Evolutionary conservation across 2,888 invertebrate genomes (phyloP).

Genomic region (Drosophila nr. fundita): DNA sequence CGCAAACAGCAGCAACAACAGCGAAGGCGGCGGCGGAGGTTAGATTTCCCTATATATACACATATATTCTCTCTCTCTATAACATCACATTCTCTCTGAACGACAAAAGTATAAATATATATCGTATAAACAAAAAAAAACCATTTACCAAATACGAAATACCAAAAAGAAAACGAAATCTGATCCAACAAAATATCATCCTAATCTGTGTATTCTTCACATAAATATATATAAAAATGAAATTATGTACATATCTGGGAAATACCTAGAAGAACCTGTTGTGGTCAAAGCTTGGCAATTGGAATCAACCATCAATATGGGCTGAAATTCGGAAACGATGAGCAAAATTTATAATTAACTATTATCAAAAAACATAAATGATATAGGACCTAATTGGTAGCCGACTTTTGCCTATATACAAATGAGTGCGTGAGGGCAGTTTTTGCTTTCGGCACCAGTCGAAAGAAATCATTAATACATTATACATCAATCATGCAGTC

Average conservation of each 20-base stretch:
- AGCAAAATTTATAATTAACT: not conserved
- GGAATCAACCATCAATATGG: not conserved
- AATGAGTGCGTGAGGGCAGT: conserved; percentile 1
- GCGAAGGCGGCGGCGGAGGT: conserved; percentile 91
- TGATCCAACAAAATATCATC: not conserved
- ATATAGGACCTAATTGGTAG: not conserved
- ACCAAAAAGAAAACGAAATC: not conserved
- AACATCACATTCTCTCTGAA: not conserved
- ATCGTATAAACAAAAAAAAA: not conserved
- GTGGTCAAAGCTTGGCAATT: not conserved
- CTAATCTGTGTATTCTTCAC: not conserved
- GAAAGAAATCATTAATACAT: not conserved
- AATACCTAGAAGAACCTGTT: not conserved
- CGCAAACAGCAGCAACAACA: conserved; percentile 87
- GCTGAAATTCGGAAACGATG: not conserved
- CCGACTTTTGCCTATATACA: not conserved
- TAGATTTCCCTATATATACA: conserved; percentile 84
- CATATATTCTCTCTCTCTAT: not conserved
- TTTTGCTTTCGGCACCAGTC: not conserved
- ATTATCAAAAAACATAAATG: not conserved
- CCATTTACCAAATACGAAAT: not conserved
- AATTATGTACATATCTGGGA: not conserved
- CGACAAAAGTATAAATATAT: not conserved
- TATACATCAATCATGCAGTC: not conserved
- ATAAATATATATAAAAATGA: not conserved